These are phyloP conservation scores for Ctenochaetus hawaiiensis DNA, from an alignment of 2,797 vertebrate species.

Conservation along the genomic window DNA sequence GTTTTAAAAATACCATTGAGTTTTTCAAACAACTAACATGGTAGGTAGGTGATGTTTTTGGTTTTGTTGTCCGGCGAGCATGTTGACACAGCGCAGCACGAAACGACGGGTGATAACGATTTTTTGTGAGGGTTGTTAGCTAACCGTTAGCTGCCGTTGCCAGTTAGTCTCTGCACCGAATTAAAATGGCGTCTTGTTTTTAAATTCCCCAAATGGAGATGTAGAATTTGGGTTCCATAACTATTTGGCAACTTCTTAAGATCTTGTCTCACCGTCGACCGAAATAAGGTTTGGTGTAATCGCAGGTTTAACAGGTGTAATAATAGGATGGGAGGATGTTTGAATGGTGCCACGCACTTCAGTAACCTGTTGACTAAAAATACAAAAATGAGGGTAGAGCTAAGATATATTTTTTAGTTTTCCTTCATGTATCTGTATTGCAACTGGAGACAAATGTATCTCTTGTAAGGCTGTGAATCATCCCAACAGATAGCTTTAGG, in stretches of 20 bases:
- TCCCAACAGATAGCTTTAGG: neutral
- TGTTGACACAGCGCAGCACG: neutral
- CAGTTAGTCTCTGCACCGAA: slow-evolving; percentile 32
- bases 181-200: slow-evolving; percentile 82
- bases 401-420: no score
- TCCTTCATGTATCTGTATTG: neutral
- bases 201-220: slow-evolving; percentile 20
- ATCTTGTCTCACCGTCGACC: rapidly evolving
- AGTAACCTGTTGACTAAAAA: slow-evolving; percentile 17
- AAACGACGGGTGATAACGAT: neutral
- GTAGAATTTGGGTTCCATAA: neutral
- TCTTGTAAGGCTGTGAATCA: neutral
- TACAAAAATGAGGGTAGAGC: neutral
- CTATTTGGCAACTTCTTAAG: rapidly evolving
- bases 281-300: rapidly evolving
- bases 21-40: rapidly evolving
- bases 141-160: slow-evolving; percentile 10
- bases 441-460: no score
- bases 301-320: neutral
- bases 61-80: neutral
- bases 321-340: no score
- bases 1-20: rapidly evolving
- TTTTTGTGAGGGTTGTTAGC: slow-evolving; percentile 29
- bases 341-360: neutral
- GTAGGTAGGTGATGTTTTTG: rapidly evolving